These are phyloP conservation scores for Guaruba guarouba DNA, from an alignment of 2,113 vertebrate genomes.

Conservation along the genomic window DNA sequence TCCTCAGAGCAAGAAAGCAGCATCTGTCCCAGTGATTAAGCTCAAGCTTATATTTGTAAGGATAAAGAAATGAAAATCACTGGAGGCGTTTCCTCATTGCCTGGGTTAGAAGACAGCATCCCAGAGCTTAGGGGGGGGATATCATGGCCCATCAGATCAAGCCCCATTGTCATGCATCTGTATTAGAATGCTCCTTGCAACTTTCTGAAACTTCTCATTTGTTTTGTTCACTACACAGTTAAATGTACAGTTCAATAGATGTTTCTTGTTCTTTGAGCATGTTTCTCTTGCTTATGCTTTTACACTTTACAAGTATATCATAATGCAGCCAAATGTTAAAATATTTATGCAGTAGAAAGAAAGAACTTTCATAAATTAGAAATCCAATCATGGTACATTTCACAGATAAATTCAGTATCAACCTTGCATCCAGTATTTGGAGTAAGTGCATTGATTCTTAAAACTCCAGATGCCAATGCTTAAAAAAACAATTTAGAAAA, in stretches of 20 bases:
- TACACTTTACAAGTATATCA: background rate
- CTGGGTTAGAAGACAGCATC: background rate
- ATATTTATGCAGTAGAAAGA: background rate
- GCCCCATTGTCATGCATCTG: fast-evolving
- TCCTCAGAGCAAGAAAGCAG: background rate
- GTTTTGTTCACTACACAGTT: background rate
- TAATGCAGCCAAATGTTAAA: background rate
- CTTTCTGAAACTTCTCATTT: background rate
- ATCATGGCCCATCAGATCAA: background rate
- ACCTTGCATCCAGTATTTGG: background rate
- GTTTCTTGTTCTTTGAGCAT: background rate
- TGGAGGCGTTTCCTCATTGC: background rate
- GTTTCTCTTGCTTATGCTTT: background rate
- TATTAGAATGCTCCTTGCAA: background rate
- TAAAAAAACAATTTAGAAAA: background rate
- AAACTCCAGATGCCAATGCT: background rate
- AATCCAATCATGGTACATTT: background rate
- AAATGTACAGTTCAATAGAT: background rate
- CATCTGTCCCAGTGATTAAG: background rate
- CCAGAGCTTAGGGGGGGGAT: background rate
- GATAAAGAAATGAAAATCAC: background rate
- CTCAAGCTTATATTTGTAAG: background rate
- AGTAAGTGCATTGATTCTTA: background rate
- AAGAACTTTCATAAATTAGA: background rate
- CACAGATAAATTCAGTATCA: constrained; percentile 15